A percentile compares a stretch with the other conserved stretches of the same genome.
Conservation (phyloP, 2,888 invertebrate genomes). For the Selenia dentaria region DNA sequence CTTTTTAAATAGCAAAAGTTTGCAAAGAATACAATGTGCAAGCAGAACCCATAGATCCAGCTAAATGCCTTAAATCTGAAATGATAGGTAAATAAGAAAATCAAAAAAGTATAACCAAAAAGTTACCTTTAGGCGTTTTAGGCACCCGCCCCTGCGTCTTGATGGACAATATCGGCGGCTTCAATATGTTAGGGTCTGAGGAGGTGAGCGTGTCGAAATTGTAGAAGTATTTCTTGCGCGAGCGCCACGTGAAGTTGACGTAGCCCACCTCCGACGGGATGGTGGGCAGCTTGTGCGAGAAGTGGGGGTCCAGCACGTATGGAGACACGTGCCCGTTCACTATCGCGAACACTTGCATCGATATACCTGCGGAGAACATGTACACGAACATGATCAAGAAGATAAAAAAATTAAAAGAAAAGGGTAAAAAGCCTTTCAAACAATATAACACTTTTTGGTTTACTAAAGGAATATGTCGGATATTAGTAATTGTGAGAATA, state of each 20-base stretch:
- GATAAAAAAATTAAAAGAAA: no score
- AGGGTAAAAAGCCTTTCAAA: no score
- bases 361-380: slow-evolving; percentile 85
- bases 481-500: no score
- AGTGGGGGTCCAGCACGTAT: slow-evolving; percentile 94
- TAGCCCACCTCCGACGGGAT: slow-evolving; percentile 96
- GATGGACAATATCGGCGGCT: slow-evolving; percentile 94
- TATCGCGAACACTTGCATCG: slow-evolving; percentile 96
- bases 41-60: no score
- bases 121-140: slow-evolving; percentile 91
- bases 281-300: slow-evolving; percentile 94
- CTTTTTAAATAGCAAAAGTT: no score
- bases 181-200: slow-evolving; percentile 92
- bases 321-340: slow-evolving; percentile 93
- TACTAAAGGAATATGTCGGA: no score
- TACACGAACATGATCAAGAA: no score
- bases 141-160: slow-evolving; percentile 94
- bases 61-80: no score
- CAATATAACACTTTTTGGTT: no score
- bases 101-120: no score
- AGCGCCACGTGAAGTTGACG: slow-evolving; percentile 96
- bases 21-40: no score
- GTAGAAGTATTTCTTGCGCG: slow-evolving; percentile 93
- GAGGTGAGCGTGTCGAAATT: slow-evolving; percentile 94
- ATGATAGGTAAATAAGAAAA: no score